Evolutionary conservation across 2,888 invertebrate genomes (phyloP).

Genomic region (Drosophila diplacantha): DNA sequence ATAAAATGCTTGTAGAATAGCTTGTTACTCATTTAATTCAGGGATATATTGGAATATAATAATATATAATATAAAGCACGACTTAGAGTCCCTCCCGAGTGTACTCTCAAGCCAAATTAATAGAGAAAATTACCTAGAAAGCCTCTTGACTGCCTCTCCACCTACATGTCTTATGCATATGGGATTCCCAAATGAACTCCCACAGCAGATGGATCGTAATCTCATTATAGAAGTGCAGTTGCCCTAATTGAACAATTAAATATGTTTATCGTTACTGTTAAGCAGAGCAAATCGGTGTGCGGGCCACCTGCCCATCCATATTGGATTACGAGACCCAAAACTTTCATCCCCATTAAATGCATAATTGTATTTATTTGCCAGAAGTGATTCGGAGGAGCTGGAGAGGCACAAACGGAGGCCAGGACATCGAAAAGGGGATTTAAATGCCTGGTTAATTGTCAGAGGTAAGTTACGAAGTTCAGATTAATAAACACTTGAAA

Average conservation of each 20-base stretch:
- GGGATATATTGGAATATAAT: neutral
- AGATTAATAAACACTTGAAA: neutral
- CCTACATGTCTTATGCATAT: slow-evolving; percentile 1
- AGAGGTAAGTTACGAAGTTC: slow-evolving; percentile 8
- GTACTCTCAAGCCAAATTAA: slow-evolving; percentile 5
- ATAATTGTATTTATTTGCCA: slow-evolving; percentile 30
- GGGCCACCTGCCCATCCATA: slow-evolving; percentile 37
- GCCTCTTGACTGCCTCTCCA: neutral
- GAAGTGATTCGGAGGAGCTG: slow-evolving; percentile 9
- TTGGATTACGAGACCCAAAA: slow-evolving; percentile 52
- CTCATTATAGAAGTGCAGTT: slow-evolving; percentile 40
- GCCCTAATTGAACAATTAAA: slow-evolving; percentile 50
- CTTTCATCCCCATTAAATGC: slow-evolving; percentile 40
- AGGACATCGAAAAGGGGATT: slow-evolving; percentile 18
- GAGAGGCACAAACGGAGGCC: neutral
- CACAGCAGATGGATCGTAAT: slow-evolving; percentile 32
- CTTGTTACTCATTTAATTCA: neutral
- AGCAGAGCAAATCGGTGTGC: slow-evolving; percentile 48
- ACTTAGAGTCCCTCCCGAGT: neutral
- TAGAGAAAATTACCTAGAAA: slow-evolving; percentile 1
- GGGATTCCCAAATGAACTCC: slow-evolving; percentile 23
- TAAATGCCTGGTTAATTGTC: slow-evolving; percentile 47
- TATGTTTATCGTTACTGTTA: slow-evolving; percentile 41
- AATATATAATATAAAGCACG: neutral
- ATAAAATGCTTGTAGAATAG: neutral